Percentiles rank a stretch among this genome's conserved stretches.
Conservation (phyloP, 2,888 invertebrate genomes). For the Dromius quadrimaculatus region DNA sequence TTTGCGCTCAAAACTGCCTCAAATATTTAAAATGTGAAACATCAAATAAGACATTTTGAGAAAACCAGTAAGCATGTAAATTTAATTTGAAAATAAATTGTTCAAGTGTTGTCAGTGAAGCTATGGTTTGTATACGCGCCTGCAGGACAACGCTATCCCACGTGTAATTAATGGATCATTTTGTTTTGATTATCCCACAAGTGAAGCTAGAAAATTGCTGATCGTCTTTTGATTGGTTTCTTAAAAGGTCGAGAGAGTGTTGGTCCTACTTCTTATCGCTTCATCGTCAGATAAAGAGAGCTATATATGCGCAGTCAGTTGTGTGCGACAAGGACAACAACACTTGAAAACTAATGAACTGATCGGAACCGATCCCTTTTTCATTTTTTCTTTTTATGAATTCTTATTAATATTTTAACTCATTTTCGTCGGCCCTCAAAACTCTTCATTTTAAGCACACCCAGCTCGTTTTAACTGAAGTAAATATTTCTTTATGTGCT, state of each 20-base stretch:
- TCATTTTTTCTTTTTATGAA: constrained; percentile 61
- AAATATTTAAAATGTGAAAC: background rate
- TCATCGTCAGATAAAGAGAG: constrained; percentile 42
- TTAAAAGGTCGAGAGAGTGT: constrained; percentile 52
- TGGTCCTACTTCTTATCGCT: constrained; percentile 51
- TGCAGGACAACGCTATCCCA: constrained; percentile 27
- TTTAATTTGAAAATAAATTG: background rate
- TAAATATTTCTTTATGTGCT: background rate
- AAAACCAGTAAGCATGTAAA: background rate
- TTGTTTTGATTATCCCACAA: constrained; percentile 65
- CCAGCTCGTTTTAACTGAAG: background rate
- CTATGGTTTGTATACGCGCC: constrained; percentile 17
- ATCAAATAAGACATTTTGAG: constrained; percentile 4
- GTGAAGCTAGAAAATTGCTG: constrained; percentile 64
- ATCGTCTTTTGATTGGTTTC: constrained; percentile 63
- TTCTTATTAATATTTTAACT: constrained; percentile 63
- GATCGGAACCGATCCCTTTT: constrained; percentile 61
- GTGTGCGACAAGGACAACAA: constrained; percentile 10
- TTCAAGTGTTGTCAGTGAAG: background rate
- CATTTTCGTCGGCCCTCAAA: constrained; percentile 55
- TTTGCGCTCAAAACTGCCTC: background rate
- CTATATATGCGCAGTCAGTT: background rate
- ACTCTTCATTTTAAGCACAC: constrained; percentile 6
- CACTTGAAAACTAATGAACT: constrained; percentile 57
- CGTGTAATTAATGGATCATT: constrained; percentile 64